Percentiles rank a stretch among this genome's conserved stretches.
These are phyloP conservation scores for Agrotis segetum DNA, from an alignment of 2,888 invertebrate genomes.

Conservation along the genomic window DNA sequence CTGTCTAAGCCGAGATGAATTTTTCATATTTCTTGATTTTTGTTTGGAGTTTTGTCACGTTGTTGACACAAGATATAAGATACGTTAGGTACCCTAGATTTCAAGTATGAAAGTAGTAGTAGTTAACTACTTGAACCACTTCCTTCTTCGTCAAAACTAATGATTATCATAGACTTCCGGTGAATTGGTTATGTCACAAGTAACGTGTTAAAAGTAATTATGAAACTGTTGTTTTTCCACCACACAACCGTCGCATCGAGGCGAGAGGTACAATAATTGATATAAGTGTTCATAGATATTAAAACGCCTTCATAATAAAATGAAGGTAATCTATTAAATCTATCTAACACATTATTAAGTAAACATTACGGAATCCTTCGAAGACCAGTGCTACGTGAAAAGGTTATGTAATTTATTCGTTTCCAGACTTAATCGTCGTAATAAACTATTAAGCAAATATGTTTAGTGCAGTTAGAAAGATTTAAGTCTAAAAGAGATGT, in stretches of 20 bases:
- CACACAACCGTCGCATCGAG: neutral
- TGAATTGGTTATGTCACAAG: neutral
- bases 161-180: neutral
- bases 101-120: neutral
- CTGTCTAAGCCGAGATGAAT: conserved; percentile 41
- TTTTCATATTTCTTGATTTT: conserved; percentile 50
- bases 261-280: too few species aligned
- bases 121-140: neutral
- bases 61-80: conserved; percentile 6
- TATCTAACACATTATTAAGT: too few species aligned
- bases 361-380: too few species aligned
- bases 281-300: neutral
- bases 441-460: too few species aligned
- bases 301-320: too few species aligned
- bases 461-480: too few species aligned
- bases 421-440: too few species aligned
- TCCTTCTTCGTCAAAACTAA: neutral
- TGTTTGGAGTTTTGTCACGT: conserved; percentile 6
- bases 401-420: too few species aligned
- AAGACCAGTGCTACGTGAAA: too few species aligned
- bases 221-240: neutral
- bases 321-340: too few species aligned
- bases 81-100: neutral
- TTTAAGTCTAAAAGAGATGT: too few species aligned
- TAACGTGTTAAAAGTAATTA: neutral